Evolutionary conservation across 2,113 vertebrate species (phyloP), one percentile per base, ranked within the genome.

Genomic region (Coturnix japonica): DNA sequence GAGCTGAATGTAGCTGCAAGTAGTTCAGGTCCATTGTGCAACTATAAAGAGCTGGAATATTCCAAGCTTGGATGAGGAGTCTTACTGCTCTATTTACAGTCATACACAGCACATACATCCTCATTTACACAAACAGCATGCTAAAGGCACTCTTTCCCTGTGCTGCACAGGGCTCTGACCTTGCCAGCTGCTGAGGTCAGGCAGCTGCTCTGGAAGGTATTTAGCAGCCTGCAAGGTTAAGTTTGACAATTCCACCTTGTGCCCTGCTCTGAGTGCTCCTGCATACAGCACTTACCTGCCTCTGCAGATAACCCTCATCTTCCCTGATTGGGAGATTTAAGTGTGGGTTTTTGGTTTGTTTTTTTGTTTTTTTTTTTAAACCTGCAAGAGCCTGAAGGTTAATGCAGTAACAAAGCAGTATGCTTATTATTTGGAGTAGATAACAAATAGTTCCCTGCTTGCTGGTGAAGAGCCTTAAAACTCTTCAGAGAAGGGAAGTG

Each of bases 321-420:
- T 94, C 64, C 26, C 81, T 73, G 87, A 93, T 74, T 80, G 87
- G 1, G n/a, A 80, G 87, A 85, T 80, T 63, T 65, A 46, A 82
- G 91, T 7, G 11, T 49, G 20, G 19, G 31, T 11, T 51, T 49
- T 25, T 25, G 25, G 20, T 28, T 31, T 56, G 31, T n/a, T 31
- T 28, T 53, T 10, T 28, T 53, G 1, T 31, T 56, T n/a, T 56
- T 53, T 26, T 51, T 61, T 63, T 91, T 93, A 73, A 56, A 82
- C 91, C 84, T 80, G 81, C 71, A 56, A 87, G 85, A 79, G 81
- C 81, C 44, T 75, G 80, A 93, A 92, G 94, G 91, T 92, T 93
- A 96, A 95, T 74, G 79, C 65, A 51, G 84, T 85, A 93, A 96
- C 78, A 93, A 89, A 94, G 89, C 71, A 82, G 64, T 21, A 20